Evolutionary conservation across 1,140 invertebrate genomes (phyloP), one percentile per base, ranked within the genome.

Genomic region (Idris sp.): DNA sequence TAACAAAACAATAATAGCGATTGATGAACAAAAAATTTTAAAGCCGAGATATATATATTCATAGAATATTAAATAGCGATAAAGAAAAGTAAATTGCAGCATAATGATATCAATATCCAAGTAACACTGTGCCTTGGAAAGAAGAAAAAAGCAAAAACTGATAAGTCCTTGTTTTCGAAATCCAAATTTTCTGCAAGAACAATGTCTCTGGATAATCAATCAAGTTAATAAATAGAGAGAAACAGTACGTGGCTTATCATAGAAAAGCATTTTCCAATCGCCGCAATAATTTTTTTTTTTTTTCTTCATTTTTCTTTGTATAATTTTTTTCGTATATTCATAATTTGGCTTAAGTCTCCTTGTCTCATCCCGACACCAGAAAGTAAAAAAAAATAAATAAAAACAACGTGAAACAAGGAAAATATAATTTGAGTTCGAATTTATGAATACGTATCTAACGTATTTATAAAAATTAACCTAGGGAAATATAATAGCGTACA

Each of bases 281-380:
- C 64, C 65, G 51, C 51, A 48, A 16, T 15, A 49, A 18, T 11
- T 53, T 69, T 76, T 44, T 72, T 56, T 74, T 75, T 43, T 53
- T 77, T 61, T 53, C 51, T 62, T 51, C 58, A 73, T 77, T 40
- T 65, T 44, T 61, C 67, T 65, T 43, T 76, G 68, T 69, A 28
- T 65, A 54, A 33, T 15, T 68, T 18, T 76, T 77, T 43, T 58
- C 36, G 56, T 77, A 61, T 59, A 54, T 54, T 73, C 75, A 73
- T 59, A 73, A 75, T 81, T 83, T 77, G 77, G 79, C 81, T 82
- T 81, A 76, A 82, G 22, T 81, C 56, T 79, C 77, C 79, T 76
- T 78, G 79, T 79, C 75, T 76, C 79, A 79, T 79, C 78, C 80
- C 82, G 71, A 84, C 80, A 85, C 83, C 84, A 73, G 75, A 64